Base-by-base conservation (phyloP, 2,113 vertebrate genomes). In the Myodes glareolus region DNA sequence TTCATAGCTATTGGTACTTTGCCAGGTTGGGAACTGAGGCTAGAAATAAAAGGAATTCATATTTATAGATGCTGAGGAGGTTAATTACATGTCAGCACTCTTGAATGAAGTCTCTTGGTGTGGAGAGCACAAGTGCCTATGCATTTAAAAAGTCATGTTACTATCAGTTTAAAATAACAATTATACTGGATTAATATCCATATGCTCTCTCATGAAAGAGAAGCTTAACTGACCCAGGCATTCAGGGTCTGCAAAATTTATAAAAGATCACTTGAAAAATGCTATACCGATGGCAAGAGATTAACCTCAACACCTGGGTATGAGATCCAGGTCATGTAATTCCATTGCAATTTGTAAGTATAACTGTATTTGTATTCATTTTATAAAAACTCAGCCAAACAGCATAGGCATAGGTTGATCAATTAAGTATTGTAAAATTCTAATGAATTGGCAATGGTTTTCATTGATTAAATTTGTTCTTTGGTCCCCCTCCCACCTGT, bases 61-160 rank as follows among this genome's bases (percentile, higher is more conserved):
- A 77, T 73, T 84, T 88, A 92, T 84, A 88, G 31, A 87, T 85
- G 16, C 52, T 42, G 12, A 31, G 45, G 45, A 58, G 9, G 45
- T 75, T 72, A 91, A 70, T 88, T 95, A 84, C 80, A 95, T 29
- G 5, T 94, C 42, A 88, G 27, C 45, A 0, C 33, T 89, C 25
- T 94, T 75, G 42, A 90, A 13, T 70, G 58, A 95, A 85, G 39
- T 76, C 63, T 50, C 7, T 73, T 47, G 36, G 19, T 52, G 4
- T 29, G 10, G n/a, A 25, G 1, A 89, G 72, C 86, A 50, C 6
- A 85, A 92, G 11, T 88, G 33, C 91, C 86, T 80, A 13, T 33
- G 67, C 52, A 58, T 96, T 17, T 92, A 92, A 63, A 91, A 97
- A 90, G 36, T 88, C 65, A 84, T 61, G 5, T 61, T 68, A 36